A percentile compares a stretch with the other conserved stretches of the same genome.
Evolutionary conservation across 2,888 invertebrate species (phyloP).

Genomic region (Phania funesta): DNA sequence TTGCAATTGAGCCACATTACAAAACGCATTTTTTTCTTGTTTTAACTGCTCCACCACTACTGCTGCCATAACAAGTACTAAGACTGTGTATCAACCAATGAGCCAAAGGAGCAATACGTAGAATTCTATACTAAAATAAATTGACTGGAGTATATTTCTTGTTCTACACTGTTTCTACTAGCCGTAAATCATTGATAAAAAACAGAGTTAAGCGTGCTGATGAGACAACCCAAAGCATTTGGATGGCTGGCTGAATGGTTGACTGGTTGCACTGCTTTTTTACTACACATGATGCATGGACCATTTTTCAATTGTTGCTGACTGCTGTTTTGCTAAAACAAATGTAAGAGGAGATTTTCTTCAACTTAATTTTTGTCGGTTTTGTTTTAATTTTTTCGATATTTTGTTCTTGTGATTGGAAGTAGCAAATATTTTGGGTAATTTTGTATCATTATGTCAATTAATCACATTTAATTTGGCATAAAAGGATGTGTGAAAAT

Average conservation of each 20-base stretch:
- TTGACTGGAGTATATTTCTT: conserved; percentile 35
- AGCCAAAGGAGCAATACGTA: conserved; percentile 1
- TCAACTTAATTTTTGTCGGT: not conserved
- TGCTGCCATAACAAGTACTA: not conserved
- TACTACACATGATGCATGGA: conserved; percentile 27
- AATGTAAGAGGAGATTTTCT: conserved; percentile 9
- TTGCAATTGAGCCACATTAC: conserved; percentile 44
- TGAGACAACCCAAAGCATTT: conserved; percentile 62
- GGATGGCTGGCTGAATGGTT: not conserved
- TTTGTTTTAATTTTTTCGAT: conserved; percentile 16
- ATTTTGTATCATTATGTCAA: conserved; percentile 71
- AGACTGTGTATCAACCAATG: conserved; percentile 47
- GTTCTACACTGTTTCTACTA: conserved; percentile 39
- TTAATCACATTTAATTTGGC: conserved; percentile 71
- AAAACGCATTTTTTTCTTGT: conserved; percentile 44
- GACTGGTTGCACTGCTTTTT: conserved; percentile 12
- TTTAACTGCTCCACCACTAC: conserved; percentile 4
- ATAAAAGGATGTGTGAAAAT: conserved; percentile 69
- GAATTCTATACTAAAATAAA: conserved; percentile 30
- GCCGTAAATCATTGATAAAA: conserved; percentile 72
- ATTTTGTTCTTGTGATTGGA: conserved; percentile 54
- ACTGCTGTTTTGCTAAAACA: conserved; percentile 37
- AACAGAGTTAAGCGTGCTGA: conserved; percentile 68
- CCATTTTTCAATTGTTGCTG: conserved; percentile 51
- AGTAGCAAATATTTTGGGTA: conserved; percentile 69